Evolutionary conservation across 1,140 invertebrate genomes (phyloP), one percentile per base, ranked within the genome.

Genomic region (Tetramorium alpestre): DNA sequence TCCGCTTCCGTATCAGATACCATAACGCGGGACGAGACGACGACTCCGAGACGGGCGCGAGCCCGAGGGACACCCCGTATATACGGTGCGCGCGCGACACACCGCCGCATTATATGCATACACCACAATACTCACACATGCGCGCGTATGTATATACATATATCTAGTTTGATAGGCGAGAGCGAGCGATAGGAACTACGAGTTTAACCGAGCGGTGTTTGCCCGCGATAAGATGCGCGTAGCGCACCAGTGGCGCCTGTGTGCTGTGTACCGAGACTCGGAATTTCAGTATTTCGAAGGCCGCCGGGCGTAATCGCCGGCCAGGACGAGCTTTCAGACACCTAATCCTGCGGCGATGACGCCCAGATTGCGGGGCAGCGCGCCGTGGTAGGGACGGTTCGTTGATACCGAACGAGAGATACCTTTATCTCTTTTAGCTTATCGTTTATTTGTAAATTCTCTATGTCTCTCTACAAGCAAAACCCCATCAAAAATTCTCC

Each of bases 171-270:
- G 80, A 85, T 87, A 85, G 86, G 56, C 49, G 58, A 87, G 69
- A 56, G 56, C 11, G 56, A 62, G 56, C 33, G 78, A 87, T 84
- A 85, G 56, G 60, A 75, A 80, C 47, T 65, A 76, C 87, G 75
- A 85, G 72, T 87, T 90, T 87, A 75, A 67, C 58, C 77, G 67
- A 90, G 72, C 87, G 54, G 54, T 87, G 78, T 91, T 91, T 86
- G 84, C 56, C 54, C 54, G 88, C 60, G 88, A 90, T 90, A 90
- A 75, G 85, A 89, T 64, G 75, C 38, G 41, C 44, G 62, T 38
- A 60, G 16, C 47, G 25, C 33, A 25, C 72, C 58, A 85, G 49
- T 88, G 89, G 89, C 89, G 89, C 86, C 80, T 88, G 54, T 33
- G 54, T 87, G 56, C 56, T 49, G 72, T 60, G 38, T 62, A 38